Percentiles rank a stretch among this genome's conserved stretches.
Conservation (phyloP, 2,888 invertebrate genomes). For the Heliconius ethilla region DNA sequence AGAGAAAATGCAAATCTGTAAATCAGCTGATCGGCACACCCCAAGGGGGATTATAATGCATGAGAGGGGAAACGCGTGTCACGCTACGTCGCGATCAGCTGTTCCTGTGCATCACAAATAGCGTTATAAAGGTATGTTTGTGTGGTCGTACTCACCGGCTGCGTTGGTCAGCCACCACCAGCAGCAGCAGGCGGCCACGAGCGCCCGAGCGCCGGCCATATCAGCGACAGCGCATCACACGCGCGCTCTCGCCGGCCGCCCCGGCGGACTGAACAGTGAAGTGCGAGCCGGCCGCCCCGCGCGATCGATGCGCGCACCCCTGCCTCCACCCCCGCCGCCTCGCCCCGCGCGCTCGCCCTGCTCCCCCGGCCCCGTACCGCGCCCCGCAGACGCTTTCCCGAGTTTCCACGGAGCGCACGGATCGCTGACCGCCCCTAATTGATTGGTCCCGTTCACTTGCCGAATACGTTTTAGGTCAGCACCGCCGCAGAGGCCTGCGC, state of each 20-base stretch:
- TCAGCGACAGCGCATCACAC: conserved; percentile 80
- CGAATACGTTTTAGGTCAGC: conserved; percentile 79
- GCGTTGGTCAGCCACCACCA: conserved; percentile 80
- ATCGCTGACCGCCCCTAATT: conserved; percentile 82
- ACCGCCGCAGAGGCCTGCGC: conserved; percentile 71
- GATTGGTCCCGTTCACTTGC: conserved; percentile 77
- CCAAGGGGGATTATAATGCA: conserved; percentile 53
- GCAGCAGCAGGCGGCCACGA: conserved; percentile 79
- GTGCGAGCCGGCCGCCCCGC: conserved; percentile 52
- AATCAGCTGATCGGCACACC: conserved; percentile 49
- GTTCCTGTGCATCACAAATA: conserved; percentile 49
- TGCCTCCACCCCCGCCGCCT: conserved; percentile 53
- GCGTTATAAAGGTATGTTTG: conserved; percentile 16
- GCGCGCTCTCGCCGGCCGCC: conserved; percentile 81
- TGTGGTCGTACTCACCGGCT: conserved; percentile 73
- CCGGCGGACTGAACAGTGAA: conserved; percentile 72
- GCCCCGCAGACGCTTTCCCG: conserved; percentile 74
- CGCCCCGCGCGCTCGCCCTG: conserved; percentile 62
- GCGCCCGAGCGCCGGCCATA: conserved; percentile 82
- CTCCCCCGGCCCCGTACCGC: conserved; percentile 56
- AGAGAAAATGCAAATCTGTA: conserved; percentile 39
- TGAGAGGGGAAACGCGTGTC: conserved; percentile 52
- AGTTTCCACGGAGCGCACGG: conserved; percentile 80
- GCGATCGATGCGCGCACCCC: conserved; percentile 72
- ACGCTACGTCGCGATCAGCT: conserved; percentile 62